Evolutionary conservation across 2,797 vertebrate species (phyloP).

Genomic region (Rhynchotus rufescens): DNA sequence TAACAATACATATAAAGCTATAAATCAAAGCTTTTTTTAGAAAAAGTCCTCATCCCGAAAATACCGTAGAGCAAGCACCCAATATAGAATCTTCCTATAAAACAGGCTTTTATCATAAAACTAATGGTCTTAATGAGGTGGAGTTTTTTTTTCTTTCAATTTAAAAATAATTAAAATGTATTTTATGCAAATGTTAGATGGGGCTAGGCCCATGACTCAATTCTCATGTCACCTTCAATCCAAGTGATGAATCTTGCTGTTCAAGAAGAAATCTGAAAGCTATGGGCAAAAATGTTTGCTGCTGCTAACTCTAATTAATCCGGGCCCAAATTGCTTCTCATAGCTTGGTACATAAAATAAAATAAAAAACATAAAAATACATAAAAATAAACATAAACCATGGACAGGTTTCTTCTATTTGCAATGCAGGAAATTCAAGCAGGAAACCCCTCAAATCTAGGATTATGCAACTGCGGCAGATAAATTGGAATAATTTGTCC

Average conservation of each 20-base stretch:
- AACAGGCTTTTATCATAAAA: constrained; percentile 2
- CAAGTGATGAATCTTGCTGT: not conserved
- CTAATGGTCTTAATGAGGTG: not conserved
- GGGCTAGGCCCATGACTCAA: constrained; percentile 38
- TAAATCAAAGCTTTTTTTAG: not conserved
- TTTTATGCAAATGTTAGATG: constrained; percentile 20
- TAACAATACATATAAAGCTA: not conserved
- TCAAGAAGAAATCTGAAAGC: not conserved
- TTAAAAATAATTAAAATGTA: constrained; percentile 46
- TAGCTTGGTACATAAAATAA: not conserved
- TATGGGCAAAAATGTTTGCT: constrained; percentile 5
- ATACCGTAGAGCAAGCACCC: not conserved
- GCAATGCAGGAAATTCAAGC: not conserved
- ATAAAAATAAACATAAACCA: not conserved
- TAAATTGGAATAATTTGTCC: not conserved
- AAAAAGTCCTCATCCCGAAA: not conserved
- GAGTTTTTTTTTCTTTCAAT: not conserved
- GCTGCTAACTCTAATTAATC: constrained; percentile 21
- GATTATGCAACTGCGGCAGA: not conserved
- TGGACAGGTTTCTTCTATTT: not conserved
- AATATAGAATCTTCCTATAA: not conserved
- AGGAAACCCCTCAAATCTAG: not conserved
- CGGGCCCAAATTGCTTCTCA: not conserved
- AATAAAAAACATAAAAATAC: no score
- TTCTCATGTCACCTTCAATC: constrained; percentile 46